These are phyloP conservation scores for Saturnia japonica DNA, from an alignment of 2,888 invertebrate genomes.

Conservation along the genomic window DNA sequence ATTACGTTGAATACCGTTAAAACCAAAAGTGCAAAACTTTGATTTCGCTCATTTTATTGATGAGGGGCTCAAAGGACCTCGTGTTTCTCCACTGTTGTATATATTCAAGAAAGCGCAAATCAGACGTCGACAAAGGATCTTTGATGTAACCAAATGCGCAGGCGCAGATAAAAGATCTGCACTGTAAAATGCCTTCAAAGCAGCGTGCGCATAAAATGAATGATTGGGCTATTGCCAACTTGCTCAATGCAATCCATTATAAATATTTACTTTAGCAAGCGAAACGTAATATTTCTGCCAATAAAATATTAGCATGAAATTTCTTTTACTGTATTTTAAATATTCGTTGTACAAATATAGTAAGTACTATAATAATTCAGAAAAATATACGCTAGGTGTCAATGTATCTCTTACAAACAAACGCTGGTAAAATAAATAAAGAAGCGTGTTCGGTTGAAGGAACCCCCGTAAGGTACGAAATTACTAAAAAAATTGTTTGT, in stretches of 20 bases:
- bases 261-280: slow-evolving; percentile 10
- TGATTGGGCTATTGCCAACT: slow-evolving; percentile 52
- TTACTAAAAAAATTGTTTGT: too few relatives aligned
- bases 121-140: neutral
- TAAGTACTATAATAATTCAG: neutral
- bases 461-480: too few relatives aligned
- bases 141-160: slow-evolving; percentile 20
- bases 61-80: neutral
- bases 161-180: slow-evolving; percentile 52
- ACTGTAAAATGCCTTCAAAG: slow-evolving; percentile 41
- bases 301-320: neutral
- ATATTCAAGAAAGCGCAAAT: neutral
- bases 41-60: neutral
- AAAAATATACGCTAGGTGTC: neutral
- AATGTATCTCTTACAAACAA: neutral
- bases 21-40: neutral
- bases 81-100: neutral
- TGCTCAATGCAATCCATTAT: slow-evolving; percentile 7
- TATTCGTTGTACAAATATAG: neutral
- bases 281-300: neutral
- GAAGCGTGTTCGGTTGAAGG: too few relatives aligned
- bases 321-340: neutral
- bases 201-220: slow-evolving; percentile 48
- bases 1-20: neutral
- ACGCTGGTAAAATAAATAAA: too few relatives aligned